Conservation (phyloP, 2,113 vertebrate genomes). For the Pelecanus crispus region DNA sequence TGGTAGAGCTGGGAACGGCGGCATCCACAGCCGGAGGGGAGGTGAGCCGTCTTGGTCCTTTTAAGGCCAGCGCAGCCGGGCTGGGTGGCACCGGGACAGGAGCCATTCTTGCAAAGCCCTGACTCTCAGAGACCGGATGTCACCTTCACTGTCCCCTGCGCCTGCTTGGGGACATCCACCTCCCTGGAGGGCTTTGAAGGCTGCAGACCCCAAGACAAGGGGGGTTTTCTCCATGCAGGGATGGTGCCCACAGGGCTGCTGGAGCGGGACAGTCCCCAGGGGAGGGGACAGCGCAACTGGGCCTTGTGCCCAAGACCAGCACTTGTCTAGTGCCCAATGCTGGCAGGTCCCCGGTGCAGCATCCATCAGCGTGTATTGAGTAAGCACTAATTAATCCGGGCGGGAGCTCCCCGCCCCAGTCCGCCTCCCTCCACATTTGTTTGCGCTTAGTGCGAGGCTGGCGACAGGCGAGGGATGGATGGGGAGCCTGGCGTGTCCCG, state of each 20-base stretch:
- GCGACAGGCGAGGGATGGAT: neutral
- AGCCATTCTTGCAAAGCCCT: neutral
- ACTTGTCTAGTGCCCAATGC: neutral
- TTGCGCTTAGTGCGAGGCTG: neutral
- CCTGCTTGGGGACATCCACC: neutral
- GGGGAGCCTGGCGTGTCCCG: neutral
- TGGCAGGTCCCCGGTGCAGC: neutral
- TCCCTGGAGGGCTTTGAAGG: neutral
- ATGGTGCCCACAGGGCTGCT: neutral
- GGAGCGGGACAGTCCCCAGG: neutral
- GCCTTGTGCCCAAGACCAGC: neutral
- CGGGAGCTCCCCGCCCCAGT: neutral
- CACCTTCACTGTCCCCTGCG: neutral
- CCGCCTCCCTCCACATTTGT: neutral
- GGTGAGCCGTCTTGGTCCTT: neutral
- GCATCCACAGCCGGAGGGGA: neutral
- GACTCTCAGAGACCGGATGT: neutral
- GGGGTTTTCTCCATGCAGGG: accelerated
- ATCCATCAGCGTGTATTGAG: neutral
- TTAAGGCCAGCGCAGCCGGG: neutral
- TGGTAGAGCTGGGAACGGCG: neutral
- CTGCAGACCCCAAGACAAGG: neutral
- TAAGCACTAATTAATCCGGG: neutral
- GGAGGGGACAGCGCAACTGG: neutral
- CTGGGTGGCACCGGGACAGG: neutral